phyloP scores from a whole-genome alignment of 2,113 vertebrate species.

The Pantherophis guttatus region DNA sequence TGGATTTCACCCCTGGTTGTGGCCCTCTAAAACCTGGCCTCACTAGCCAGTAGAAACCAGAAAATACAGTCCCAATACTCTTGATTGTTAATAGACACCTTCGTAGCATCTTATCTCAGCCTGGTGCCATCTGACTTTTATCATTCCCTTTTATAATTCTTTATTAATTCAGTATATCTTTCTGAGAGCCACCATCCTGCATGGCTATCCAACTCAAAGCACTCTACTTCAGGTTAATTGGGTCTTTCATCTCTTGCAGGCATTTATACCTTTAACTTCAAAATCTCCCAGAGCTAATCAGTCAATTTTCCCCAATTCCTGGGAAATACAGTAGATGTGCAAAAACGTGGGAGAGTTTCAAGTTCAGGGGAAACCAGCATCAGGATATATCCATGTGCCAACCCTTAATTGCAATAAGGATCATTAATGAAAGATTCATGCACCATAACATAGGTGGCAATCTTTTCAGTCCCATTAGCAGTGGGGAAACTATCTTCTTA shows the following conservation, averaged over 20 bases:
- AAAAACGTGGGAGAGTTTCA: not conserved
- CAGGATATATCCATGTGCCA: not conserved
- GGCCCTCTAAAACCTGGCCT: not conserved
- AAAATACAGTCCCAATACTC: not conserved
- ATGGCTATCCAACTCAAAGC: not conserved
- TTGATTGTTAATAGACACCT: not conserved
- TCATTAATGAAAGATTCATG: not conserved
- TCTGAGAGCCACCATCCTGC: not conserved
- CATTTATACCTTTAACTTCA: conserved; percentile 8
- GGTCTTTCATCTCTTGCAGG: not conserved
- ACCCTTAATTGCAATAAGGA: not conserved
- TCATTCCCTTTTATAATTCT: not conserved
- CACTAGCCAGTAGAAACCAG: not conserved
- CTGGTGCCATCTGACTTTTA: not conserved
- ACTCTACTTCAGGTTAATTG: not conserved
- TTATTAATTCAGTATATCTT: not conserved
- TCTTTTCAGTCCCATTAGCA: not conserved
- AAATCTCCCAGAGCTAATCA: not conserved
- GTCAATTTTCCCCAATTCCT: not conserved
- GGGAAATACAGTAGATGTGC: not conserved
- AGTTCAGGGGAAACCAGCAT: not conserved
- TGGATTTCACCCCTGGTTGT: too few species aligned
- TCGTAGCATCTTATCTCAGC: not conserved
- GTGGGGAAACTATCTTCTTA: not conserved
- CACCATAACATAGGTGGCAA: not conserved